Percentiles rank a stretch among this genome's conserved stretches.
Evolutionary conservation across 2,113 vertebrate genomes (phyloP).

Genomic region (Amblyornis subalaris): DNA sequence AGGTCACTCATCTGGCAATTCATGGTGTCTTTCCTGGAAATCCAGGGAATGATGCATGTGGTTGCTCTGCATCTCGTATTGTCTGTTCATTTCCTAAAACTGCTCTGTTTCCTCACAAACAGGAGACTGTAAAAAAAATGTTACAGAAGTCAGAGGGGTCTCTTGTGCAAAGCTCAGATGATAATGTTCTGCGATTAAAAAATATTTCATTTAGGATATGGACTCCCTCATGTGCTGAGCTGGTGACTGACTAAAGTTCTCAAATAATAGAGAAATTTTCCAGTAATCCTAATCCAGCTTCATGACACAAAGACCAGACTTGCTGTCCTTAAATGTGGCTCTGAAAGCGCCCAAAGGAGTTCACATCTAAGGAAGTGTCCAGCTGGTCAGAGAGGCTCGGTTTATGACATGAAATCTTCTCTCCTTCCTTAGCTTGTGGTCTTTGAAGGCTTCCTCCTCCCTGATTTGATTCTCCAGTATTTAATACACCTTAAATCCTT

Average conservation of each 20-base stretch:
- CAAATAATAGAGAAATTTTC: background rate
- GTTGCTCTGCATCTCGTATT: background rate
- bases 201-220: background rate
- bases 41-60: background rate
- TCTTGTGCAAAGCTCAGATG: background rate
- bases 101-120: background rate
- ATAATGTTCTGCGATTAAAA: background rate
- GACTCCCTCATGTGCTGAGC: background rate
- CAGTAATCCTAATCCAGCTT: background rate
- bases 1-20: background rate
- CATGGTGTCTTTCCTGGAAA: background rate
- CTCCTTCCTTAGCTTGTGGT: background rate
- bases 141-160: background rate
- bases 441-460: background rate
- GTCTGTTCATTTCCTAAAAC: background rate
- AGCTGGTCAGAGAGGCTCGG: background rate
- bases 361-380: background rate
- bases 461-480: background rate
- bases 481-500: background rate
- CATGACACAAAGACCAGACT: background rate
- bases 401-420: background rate
- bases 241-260: background rate
- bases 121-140: background rate
- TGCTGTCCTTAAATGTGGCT: background rate
- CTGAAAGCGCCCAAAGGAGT: background rate